Conservation (phyloP, 2,113 vertebrate species). For the Hippopotamus amphibius region DNA sequence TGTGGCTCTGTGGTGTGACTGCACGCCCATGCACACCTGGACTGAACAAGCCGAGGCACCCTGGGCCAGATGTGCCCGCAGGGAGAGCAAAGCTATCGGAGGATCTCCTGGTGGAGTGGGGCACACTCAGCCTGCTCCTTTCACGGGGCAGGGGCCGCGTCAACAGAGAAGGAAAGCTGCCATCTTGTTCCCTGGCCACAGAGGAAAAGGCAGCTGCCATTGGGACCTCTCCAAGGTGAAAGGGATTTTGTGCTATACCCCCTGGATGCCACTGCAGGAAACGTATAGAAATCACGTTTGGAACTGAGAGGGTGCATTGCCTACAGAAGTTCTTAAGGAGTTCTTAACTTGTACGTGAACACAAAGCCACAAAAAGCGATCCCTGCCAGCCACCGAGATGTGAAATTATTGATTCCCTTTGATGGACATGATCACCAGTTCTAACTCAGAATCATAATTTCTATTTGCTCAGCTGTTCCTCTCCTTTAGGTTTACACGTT, state of each 20-base stretch:
- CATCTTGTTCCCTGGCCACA: background rate
- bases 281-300: background rate
- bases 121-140: background rate
- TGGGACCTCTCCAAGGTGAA: rapidly evolving
- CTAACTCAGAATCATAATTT: background rate
- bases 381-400: background rate
- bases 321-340: background rate
- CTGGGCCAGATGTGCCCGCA: background rate
- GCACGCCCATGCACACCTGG: background rate
- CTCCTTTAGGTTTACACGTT: background rate
- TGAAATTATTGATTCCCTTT: background rate
- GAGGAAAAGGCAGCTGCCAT: background rate
- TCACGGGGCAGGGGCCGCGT: background rate
- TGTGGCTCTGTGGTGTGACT: background rate
- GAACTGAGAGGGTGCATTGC: background rate
- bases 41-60: background rate
- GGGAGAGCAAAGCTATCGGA: background rate
- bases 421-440: background rate
- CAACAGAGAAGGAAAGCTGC: too few species aligned
- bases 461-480: background rate
- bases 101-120: background rate
- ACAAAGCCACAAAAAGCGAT: background rate
- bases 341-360: background rate
- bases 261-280: rapidly evolving
- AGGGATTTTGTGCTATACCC: background rate